Evolutionary conservation across 1,140 invertebrate species (phyloP).

Genomic region (Drosophila obscura): DNA sequence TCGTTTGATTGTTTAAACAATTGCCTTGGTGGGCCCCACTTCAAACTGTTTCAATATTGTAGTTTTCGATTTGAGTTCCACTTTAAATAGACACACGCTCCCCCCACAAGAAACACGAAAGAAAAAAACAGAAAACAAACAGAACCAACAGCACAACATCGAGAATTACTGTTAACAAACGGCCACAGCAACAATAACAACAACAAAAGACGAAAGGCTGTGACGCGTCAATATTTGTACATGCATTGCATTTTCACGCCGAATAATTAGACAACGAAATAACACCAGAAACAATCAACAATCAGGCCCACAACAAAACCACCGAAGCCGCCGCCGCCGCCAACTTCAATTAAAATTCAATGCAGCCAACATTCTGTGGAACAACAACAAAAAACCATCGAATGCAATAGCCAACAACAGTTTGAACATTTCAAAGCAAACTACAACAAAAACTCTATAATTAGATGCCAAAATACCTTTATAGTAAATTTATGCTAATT

Average conservation of each 20-base stretch:
- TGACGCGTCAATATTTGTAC: constrained; percentile 73
- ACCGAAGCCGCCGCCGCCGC: constrained; percentile 7
- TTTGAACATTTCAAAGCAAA: too few relatives aligned
- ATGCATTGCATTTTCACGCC: constrained; percentile 79
- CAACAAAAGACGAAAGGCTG: constrained; percentile 12
- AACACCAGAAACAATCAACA: constrained; percentile 12
- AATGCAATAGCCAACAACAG: constrained; percentile 30
- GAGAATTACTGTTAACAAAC: constrained; percentile 48
- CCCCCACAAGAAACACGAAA: constrained; percentile 34
- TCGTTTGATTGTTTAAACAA: constrained; percentile 61
- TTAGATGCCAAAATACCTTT: constrained; percentile 66
- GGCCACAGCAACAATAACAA: constrained; percentile 40
- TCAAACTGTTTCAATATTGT: constrained; percentile 50
- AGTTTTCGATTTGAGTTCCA: constrained; percentile 47
- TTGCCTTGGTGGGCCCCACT: constrained; percentile 21
- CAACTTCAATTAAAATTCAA: constrained; percentile 64
- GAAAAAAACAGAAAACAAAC: neutral
- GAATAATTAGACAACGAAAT: constrained; percentile 66
- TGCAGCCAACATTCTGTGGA: constrained; percentile 22
- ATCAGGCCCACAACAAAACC: constrained; percentile 2
- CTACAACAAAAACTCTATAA: constrained; percentile 39
- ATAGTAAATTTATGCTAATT: constrained; percentile 57
- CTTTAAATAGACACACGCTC: constrained; percentile 68
- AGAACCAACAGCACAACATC: constrained; percentile 11
- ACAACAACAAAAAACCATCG: constrained; percentile 17